Percentiles rank a stretch among this genome's conserved stretches.
Conservation (phyloP, 2,888 invertebrate species). For the Homarus gammarus region DNA sequence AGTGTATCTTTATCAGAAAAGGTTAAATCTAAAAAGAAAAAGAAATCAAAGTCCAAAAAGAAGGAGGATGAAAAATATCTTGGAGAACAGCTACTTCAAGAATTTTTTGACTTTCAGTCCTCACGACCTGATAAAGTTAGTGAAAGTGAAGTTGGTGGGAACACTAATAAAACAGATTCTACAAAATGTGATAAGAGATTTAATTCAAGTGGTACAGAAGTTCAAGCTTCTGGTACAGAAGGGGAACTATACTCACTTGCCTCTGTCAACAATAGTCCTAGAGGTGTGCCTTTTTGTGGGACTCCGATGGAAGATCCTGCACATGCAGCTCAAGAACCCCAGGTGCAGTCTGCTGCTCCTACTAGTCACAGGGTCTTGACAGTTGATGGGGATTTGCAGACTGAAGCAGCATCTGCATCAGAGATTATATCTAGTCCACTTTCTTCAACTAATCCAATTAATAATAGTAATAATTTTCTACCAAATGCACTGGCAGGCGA, state of each 20-base stretch:
- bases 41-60: neutral
- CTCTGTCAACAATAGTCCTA: neutral
- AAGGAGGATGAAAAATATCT: conserved; percentile 62
- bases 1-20: neutral
- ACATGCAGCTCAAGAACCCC: neutral
- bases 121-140: conserved; percentile 43
- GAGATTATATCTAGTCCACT: neutral
- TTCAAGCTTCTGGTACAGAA: neutral
- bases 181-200: neutral
- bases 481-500: neutral
- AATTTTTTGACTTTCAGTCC: conserved; percentile 66
- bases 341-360: neutral
- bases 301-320: neutral
- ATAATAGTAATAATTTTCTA: neutral
- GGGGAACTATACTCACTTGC: neutral
- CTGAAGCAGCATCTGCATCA: neutral
- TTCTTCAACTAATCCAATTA: neutral
- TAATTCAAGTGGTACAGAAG: neutral
- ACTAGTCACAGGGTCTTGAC: neutral
- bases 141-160: conserved; percentile 26
- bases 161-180: neutral
- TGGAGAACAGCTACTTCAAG: conserved; percentile 57
- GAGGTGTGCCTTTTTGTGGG: neutral
- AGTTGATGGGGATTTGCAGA: neutral
- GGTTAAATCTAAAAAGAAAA: neutral